phyloP scores from a whole-genome alignment of 1,140 invertebrate genomes.

The Cydia amplana region DNA sequence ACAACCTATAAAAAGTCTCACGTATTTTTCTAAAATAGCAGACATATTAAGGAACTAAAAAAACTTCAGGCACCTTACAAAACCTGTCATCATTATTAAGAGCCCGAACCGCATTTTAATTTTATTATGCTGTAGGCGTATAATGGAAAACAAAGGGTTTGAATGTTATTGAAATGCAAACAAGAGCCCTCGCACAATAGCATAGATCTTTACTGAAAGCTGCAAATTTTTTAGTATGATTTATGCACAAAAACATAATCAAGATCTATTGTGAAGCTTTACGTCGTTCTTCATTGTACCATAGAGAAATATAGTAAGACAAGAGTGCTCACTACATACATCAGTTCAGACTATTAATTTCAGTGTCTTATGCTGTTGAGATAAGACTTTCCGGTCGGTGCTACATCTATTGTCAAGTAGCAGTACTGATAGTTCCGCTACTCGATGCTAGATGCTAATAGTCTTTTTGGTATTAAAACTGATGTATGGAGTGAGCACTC shows the following conservation, averaged over 20 bases:
- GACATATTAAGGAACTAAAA: background rate
- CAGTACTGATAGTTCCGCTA: too few relatives aligned
- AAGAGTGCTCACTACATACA: too few relatives aligned
- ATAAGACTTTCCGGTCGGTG: too few relatives aligned
- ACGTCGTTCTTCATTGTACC: background rate
- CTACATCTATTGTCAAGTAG: too few relatives aligned
- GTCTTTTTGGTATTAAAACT: too few relatives aligned
- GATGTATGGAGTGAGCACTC: too few relatives aligned
- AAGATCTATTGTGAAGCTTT: slow-evolving; percentile 22
- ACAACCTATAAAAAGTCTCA: too few relatives aligned
- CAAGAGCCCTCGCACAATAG: slow-evolving; percentile 34
- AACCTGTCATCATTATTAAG: background rate
- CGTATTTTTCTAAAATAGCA: too few relatives aligned
- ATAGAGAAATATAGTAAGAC: too few relatives aligned
- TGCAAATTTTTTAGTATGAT: slow-evolving; percentile 6
- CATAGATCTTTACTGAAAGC: slow-evolving; percentile 23
- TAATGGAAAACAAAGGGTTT: slow-evolving; percentile 40
- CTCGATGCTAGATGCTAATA: too few relatives aligned
- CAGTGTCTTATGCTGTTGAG: too few relatives aligned
- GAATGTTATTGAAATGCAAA: slow-evolving; percentile 46
- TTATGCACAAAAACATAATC: slow-evolving; percentile 22
- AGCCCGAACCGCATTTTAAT: slow-evolving; percentile 8
- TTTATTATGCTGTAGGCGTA: slow-evolving; percentile 32
- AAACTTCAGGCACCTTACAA: background rate
- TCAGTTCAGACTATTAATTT: too few relatives aligned